These are phyloP conservation scores for Engystomops pustulosus DNA, from an alignment of 2,113 vertebrate genomes.

Conservation along the genomic window DNA sequence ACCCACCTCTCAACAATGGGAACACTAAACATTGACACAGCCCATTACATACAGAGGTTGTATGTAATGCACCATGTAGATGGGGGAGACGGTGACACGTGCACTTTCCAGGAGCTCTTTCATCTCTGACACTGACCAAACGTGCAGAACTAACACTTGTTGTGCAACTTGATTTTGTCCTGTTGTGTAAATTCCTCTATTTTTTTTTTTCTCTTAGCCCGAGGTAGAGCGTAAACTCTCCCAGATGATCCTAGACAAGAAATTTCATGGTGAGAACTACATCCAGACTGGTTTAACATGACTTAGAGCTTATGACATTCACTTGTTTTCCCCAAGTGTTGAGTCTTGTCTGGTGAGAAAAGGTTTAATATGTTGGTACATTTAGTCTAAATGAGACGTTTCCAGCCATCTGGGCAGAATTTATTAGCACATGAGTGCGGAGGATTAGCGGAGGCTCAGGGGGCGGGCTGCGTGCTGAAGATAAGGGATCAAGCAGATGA, in stretches of 20 bases:
- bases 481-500: slow-evolving; percentile 34
- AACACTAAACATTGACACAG: no score
- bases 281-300: neutral
- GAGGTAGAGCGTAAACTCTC: slow-evolving; percentile 98
- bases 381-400: slow-evolving; percentile 31
- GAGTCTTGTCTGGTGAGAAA: neutral
- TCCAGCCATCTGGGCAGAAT: slow-evolving; percentile 25
- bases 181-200: neutral
- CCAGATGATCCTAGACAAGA: slow-evolving; percentile 99
- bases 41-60: no score
- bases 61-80: no score
- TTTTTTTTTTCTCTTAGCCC: slow-evolving; percentile 75
- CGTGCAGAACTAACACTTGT: no score
- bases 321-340: neutral
- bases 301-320: neutral
- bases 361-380: slow-evolving; percentile 17
- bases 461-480: slow-evolving; percentile 22
- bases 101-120: no score
- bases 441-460: slow-evolving; percentile 31
- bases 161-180: neutral
- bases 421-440: slow-evolving; percentile 33
- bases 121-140: no score
- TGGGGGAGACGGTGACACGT: no score
- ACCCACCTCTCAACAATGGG: no score
- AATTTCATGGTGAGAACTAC: slow-evolving; percentile 88